phyloP scores from a whole-genome alignment of 1,140 invertebrate species.

The Parapsyche elsis region DNA sequence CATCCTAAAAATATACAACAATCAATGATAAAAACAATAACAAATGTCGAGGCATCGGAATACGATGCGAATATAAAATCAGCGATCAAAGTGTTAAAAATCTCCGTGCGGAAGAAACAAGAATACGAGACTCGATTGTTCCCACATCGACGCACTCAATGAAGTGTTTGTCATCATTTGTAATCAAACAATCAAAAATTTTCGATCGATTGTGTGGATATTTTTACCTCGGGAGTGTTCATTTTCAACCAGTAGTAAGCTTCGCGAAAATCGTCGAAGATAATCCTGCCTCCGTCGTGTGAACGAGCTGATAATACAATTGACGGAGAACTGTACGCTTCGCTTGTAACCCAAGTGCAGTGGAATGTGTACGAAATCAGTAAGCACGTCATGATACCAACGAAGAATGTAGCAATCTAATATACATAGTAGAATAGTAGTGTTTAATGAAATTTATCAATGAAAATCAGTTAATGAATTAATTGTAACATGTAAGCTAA shows the following conservation, averaged over 20 bases:
- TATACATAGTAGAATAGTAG: conserved; percentile 50
- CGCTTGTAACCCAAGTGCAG: conserved; percentile 99
- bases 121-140: conserved; percentile 46
- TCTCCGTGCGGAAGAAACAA: conserved; percentile 43
- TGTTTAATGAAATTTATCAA: conserved; percentile 37
- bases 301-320: conserved; percentile 96
- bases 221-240: conserved; percentile 87
- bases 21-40: conserved; percentile 32
- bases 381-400: conserved; percentile 85
- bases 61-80: conserved; percentile 43
- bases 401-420: conserved; percentile 87
- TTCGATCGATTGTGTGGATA: background rate
- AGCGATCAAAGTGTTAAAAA: conserved; percentile 57
- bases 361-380: conserved; percentile 94
- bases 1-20: conserved; percentile 72
- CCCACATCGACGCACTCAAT: conserved; percentile 43
- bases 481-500: conserved; percentile 59
- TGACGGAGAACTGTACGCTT: conserved; percentile 97
- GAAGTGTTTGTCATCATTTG: conserved; percentile 46
- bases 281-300: conserved; percentile 93
- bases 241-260: conserved; percentile 98
- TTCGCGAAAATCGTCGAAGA: conserved; percentile 98
- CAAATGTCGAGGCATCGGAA: background rate
- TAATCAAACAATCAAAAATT: background rate
- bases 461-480: conserved; percentile 38